Base-by-base conservation (phyloP, 1,140 invertebrate species). In the Eumaeus atala region DNA sequence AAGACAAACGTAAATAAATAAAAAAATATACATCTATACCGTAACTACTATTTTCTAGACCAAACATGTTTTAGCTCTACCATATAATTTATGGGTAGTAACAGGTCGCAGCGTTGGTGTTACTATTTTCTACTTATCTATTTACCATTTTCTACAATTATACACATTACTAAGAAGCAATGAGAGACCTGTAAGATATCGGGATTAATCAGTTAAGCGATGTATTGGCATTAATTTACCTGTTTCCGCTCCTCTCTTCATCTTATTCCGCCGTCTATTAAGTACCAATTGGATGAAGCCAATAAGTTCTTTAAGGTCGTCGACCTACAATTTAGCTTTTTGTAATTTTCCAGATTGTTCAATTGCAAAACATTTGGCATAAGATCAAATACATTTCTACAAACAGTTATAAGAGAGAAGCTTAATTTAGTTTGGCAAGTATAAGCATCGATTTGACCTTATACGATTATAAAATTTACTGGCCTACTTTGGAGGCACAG, bases 181-280 rank as follows among this genome's bases (percentile, higher is more conserved):
- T 9, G 3, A 16, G 9, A 42, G 40, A 21, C 28, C 44, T 51
- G 52, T 36, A 47, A 44, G 9, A n/a, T 58, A 28, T 48, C 36
- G 47, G 12, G 37, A 59, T 59, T 59, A 66, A 70, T 65, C 59
- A 58, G 54, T 50, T 54, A 55, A 44, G 55, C 48, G 54, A 56
- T 40, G 40, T 58, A 48, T 59, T 59, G 53, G 62, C 65, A 62
- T 59, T 64, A 76, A 76, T 66, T 75, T 74, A 69, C 57, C 61
- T 64, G 80, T 75, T 75, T 79, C 78, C 78, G 68, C 67, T 67
- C 51, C 60, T 66, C 56, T 61, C 63, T 72, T 69, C 65, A 72
- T 53, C 61, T 67, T 59, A 59, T 54, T 61, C 61, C 58, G 61
- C 48, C 59, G 58, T 44, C 64, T 51, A 66, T 59, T 61, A 61